Evolutionary conservation across 1,140 invertebrate species (phyloP), one percentile per base, ranked within the genome.

Genomic region (Hyles vespertilio): DNA sequence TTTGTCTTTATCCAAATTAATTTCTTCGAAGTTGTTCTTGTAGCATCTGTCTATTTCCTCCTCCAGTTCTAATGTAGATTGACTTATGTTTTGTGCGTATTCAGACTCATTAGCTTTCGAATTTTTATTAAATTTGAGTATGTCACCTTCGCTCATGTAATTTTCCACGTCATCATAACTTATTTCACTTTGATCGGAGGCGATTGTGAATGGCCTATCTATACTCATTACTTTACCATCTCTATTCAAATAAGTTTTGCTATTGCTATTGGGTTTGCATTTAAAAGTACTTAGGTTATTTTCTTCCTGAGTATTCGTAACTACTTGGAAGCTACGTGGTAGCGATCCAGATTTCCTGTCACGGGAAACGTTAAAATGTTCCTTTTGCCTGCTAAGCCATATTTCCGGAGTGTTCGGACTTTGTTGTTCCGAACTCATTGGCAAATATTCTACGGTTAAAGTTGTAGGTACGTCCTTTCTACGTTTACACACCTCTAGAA

Each of bases 251-350:
- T 89, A 89, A 22, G 90, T 88, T 70, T 91, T 90, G 56, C 84
- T 84, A 50, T 79, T 84, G 54, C 74, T 75, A 48, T 89, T 88
- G 36, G 89, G 86, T 77, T 89, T 90, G 60, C 77, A 88, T 73
- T 89, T 87, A 74, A 86, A 88, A 45, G 81, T 82, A 65, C 68
- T 79, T 54, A 82, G 63, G 69, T 70, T 74, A 63, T 69, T 79
- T 47, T 81, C 80, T 62, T 83, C 89, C 59, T 68, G 78, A 58
- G 67, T 81, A 69, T 68, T 90, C 61, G 79, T 91, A 9, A 88
- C 89, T 47, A 93, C 79, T 81, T 94, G 93, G 70, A 96, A 96
- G 68, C 94, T 95, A 55, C 95, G 89, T 0, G 95, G 95, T 44
- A 96, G 74, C 0, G 95, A 96, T 12, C 94, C 95, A 46, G 93